phyloP scores from a whole-genome alignment of 2,888 invertebrate species.

The Brachypterus glaber region DNA sequence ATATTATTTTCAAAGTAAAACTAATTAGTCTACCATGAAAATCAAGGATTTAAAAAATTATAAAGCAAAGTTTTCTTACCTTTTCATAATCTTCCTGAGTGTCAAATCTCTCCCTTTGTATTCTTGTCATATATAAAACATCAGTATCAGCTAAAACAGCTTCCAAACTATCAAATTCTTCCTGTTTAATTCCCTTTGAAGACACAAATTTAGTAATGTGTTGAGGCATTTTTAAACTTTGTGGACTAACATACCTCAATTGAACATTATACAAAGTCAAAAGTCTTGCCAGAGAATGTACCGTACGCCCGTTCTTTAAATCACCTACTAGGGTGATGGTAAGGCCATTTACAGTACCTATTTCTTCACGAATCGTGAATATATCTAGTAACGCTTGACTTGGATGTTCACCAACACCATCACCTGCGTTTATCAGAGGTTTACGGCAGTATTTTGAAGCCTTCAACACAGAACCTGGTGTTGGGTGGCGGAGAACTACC shows the following conservation, averaged over 20 bases:
- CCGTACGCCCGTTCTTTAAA: constrained; percentile 94
- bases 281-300: constrained; percentile 91
- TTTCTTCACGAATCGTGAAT: constrained; percentile 97
- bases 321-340: constrained; percentile 98
- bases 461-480: constrained; percentile 81
- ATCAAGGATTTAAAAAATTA: too few relatives aligned
- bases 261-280: constrained; percentile 91
- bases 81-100: constrained; percentile 76
- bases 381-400: constrained; percentile 96
- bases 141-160: constrained; percentile 87
- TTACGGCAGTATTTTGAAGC: constrained; percentile 76
- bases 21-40: too few relatives aligned
- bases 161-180: constrained; percentile 63
- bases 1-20: too few relatives aligned
- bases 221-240: constrained; percentile 82
- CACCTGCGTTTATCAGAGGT: constrained; percentile 96
- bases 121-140: constrained; percentile 96
- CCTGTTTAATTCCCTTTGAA: constrained; percentile 70
- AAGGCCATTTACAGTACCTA: constrained; percentile 95
- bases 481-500: constrained; percentile 88
- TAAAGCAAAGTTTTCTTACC: too few relatives aligned
- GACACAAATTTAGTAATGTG: constrained; percentile 71
- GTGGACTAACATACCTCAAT: constrained; percentile 83
- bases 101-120: constrained; percentile 87
- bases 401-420: constrained; percentile 95